These are phyloP conservation scores for Papio anubis DNA, from an alignment of 2,113 vertebrate species.

Conservation along the genomic window DNA sequence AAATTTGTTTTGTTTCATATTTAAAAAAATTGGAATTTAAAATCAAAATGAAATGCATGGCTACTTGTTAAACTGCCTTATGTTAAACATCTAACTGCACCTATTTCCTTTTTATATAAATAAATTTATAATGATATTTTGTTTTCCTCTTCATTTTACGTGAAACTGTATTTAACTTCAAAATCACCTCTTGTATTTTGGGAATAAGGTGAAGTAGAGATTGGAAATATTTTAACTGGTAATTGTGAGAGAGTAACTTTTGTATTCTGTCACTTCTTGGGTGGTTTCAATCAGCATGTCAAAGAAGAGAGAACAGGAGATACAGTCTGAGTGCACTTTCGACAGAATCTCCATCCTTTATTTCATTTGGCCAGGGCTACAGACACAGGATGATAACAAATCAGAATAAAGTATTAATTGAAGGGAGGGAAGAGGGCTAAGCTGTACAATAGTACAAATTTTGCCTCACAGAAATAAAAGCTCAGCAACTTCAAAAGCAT, in stretches of 20 bases:
- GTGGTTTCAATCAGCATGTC: not conserved
- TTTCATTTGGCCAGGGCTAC: not conserved
- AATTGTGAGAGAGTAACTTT: not conserved
- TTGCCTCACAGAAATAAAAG: not conserved
- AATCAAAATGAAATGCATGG: not conserved
- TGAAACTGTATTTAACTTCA: not conserved
- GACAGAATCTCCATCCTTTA: not conserved
- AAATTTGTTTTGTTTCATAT: not conserved
- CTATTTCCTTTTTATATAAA: not conserved
- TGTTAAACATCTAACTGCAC: not conserved
- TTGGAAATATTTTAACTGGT: not conserved
- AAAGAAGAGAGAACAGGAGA: not conserved
- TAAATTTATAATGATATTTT: not conserved
- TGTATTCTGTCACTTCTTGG: not conserved
- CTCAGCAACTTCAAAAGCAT: not conserved
- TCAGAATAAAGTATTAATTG: not conserved
- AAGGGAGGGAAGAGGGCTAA: rapidly evolving
- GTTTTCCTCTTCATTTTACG: not conserved
- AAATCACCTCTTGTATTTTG: not conserved
- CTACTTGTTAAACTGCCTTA: not conserved
- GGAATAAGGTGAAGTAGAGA: not conserved
- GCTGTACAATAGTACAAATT: not conserved
- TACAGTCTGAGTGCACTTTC: not conserved
- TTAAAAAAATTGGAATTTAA: not conserved
- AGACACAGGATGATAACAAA: not conserved